A percentile compares a stretch with the other conserved stretches of the same genome.
Conservation (phyloP, 2,888 invertebrate genomes). For the Ecliptopera silaceata region DNA sequence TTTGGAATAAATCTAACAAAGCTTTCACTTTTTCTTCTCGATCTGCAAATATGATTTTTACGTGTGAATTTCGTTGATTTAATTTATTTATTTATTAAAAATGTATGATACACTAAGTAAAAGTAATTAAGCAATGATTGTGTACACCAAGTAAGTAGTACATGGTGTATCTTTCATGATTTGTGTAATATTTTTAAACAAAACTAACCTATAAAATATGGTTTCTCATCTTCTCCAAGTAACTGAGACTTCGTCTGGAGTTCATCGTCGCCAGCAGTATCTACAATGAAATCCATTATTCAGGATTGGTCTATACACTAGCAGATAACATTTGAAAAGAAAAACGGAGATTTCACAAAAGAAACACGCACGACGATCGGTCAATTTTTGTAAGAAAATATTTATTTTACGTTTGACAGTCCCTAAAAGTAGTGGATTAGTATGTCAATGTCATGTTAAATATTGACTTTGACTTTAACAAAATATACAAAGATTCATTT, state of each 20-base stretch:
- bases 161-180: neutral
- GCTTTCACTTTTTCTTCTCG: constrained; percentile 57
- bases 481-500: too few species aligned
- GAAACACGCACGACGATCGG: neutral
- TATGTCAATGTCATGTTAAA: too few species aligned
- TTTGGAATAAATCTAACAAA: constrained; percentile 62
- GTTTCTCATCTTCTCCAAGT: constrained; percentile 57
- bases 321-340: neutral
- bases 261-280: constrained; percentile 78
- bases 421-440: too few species aligned
- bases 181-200: neutral
- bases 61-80: neutral
- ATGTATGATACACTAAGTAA: too few species aligned
- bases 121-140: too few species aligned
- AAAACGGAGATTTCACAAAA: neutral
- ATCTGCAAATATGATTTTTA: constrained; percentile 48
- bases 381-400: too few species aligned
- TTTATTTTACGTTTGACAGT: too few species aligned
- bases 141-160: too few species aligned
- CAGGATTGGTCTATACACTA: neutral
- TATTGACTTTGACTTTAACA: too few species aligned
- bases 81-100: too few species aligned
- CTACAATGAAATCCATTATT: constrained; percentile 83
- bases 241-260: constrained; percentile 63
- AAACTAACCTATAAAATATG: constrained; percentile 69